Evolutionary conservation across 2,797 vertebrate genomes (phyloP).

Genomic region (Anniella stebbinsi): DNA sequence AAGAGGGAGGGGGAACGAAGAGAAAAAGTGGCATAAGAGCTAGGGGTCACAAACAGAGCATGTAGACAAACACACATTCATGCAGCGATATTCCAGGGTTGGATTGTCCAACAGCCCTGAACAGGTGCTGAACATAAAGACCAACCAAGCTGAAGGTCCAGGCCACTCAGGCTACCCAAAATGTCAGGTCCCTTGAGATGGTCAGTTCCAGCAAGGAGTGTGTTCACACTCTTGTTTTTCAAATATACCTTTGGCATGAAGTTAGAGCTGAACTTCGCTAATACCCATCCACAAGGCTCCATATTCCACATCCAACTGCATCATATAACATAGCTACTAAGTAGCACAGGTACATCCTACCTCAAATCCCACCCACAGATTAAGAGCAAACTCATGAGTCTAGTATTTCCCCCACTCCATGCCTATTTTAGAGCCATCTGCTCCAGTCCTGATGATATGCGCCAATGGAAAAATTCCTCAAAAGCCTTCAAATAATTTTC

Average conservation of each 20-base stretch:
- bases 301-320: background rate
- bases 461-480: background rate
- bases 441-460: background rate
- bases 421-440: background rate
- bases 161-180: constrained; percentile 24
- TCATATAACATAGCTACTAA: background rate
- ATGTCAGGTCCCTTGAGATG: constrained; percentile 20
- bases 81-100: constrained; percentile 34
- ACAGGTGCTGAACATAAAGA: constrained; percentile 1
- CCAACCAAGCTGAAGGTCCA: constrained; percentile 25
- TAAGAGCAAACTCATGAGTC: background rate
- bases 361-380: background rate
- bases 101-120: constrained; percentile 14
- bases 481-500: background rate
- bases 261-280: constrained; percentile 38
- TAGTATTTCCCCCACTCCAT: background rate
- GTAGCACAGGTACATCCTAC: no score
- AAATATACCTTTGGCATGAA: constrained; percentile 11
- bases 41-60: background rate
- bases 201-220: constrained; percentile 33
- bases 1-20: constrained; percentile 60
- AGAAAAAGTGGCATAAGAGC: background rate
- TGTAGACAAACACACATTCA: constrained; percentile 35
- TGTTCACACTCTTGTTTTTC: background rate
- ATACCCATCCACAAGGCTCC: background rate